Evolutionary conservation across 1,140 invertebrate species (phyloP), one percentile per base, ranked within the genome.

Genomic region (Sesamia nonagrioides): DNA sequence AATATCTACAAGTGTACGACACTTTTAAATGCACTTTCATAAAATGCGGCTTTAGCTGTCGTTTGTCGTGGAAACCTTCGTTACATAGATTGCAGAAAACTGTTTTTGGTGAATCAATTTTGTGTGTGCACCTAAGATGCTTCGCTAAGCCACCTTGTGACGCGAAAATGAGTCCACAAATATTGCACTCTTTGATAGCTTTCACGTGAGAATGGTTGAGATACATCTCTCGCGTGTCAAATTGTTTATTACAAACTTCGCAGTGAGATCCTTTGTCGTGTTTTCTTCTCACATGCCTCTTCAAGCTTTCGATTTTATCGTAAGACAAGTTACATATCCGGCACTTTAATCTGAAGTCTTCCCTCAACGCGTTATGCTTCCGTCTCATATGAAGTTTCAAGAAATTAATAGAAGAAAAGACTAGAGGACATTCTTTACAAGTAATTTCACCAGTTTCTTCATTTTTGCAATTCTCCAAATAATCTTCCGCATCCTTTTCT

Each of bases 351-450:
- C 90, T 82, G 54, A 94, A 94, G 72, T 93, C 81, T 27, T 93
- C 93, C 73, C 85, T 88, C 40, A 93, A 82, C 33, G 90, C 92
- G 61, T 94, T 94, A 69, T 94, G 93, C 50, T 93, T 94, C 52
- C 93, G 82, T 78, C 93, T 91, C 93, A 94, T 94, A 52, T 94
- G 93, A 7, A 93, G 37, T 74, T 93, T 93, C 33, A 94, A 77
- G 40, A 84, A 94, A 77, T 87, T 92, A 1, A 93, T 33, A 1
- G 91, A 90, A 6, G 93, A 92, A 82, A 94, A 93, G 6, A 93
- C 88, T 40, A 93, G 66, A 21, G 89, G 91, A 50, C 92, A 94
- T 79, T 92, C 85, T 77, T 88, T 90, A 71, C 93, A 94, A 37
- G 86, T 84, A 6, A 94, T 86, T 69, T 94, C 91, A 6, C 91